phyloP scores from a whole-genome alignment of 1,140 invertebrate genomes.

The Manduca sexta region DNA sequence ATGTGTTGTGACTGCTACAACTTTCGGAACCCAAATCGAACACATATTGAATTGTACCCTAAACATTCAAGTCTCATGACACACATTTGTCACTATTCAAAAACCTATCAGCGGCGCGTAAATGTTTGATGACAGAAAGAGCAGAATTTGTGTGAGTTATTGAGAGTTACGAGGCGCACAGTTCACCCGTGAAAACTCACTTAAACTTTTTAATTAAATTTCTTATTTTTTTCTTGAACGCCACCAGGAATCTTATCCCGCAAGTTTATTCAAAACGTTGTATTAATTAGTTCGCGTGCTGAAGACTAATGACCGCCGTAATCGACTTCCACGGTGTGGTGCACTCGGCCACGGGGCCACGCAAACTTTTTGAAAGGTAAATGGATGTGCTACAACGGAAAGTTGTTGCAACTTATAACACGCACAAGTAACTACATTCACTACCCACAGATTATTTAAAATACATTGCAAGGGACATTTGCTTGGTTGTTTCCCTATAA shows the following conservation, averaged over 20 bases:
- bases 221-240: slow-evolving; percentile 55
- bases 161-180: slow-evolving; percentile 45
- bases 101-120: slow-evolving; percentile 12
- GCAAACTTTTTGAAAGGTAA: slow-evolving; percentile 18
- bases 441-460: too few relatives aligned
- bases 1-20: slow-evolving; percentile 3
- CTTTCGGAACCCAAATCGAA: too few relatives aligned
- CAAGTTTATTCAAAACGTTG: slow-evolving; percentile 57
- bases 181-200: slow-evolving; percentile 63
- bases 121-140: slow-evolving; percentile 47
- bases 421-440: too few relatives aligned
- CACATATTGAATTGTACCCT: too few relatives aligned
- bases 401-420: not conserved
- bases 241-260: slow-evolving; percentile 44
- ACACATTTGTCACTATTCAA: too few relatives aligned
- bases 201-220: slow-evolving; percentile 72
- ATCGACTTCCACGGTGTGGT: slow-evolving; percentile 42
- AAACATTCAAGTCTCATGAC: too few relatives aligned
- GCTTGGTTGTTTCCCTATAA: too few relatives aligned
- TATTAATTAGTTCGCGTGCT: slow-evolving; percentile 57
- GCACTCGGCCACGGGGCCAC: slow-evolving; percentile 18
- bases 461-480: too few relatives aligned
- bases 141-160: slow-evolving; percentile 59
- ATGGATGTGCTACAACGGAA: slow-evolving; percentile 16
- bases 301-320: slow-evolving; percentile 47